phyloP scores from a whole-genome alignment of 2,113 vertebrate genomes.

The Larimichthys polyactis region DNA sequence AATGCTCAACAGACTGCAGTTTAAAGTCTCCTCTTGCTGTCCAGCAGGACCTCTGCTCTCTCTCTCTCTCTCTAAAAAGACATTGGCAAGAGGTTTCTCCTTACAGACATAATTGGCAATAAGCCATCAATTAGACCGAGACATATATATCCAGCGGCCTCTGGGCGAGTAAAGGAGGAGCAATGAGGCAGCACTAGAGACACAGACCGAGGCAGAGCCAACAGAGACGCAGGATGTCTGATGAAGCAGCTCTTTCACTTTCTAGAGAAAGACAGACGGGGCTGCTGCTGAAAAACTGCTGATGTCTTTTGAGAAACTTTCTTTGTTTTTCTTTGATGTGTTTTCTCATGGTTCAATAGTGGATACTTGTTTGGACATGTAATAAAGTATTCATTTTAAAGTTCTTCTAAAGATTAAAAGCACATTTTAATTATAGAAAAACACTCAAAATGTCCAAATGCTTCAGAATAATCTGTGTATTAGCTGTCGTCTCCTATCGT shows the following conservation, averaged over 20 bases:
- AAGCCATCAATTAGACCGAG: slow-evolving; percentile 45
- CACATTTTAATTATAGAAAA: not conserved
- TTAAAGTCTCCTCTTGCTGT: not conserved
- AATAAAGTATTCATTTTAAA: not conserved
- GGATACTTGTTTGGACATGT: not conserved
- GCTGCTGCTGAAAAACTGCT: not conserved
- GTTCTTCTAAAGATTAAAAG: not conserved
- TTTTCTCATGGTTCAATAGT: not conserved
- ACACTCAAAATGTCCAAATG: not conserved
- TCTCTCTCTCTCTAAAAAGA: not conserved
- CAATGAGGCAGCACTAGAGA: slow-evolving; percentile 23
- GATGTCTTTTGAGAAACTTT: slow-evolving; percentile 4
- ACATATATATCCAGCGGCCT: slow-evolving; percentile 38
- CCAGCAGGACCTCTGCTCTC: not conserved
- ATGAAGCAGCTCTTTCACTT: slow-evolving; percentile 43
- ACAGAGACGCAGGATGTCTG: slow-evolving; percentile 29
- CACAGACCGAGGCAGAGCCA: slow-evolving; percentile 31
- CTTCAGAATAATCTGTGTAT: too few species aligned
- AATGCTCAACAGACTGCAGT: not conserved
- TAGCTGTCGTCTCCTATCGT: not conserved
- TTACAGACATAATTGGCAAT: slow-evolving; percentile 22
- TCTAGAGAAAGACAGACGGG: not conserved
- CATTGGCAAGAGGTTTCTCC: slow-evolving; percentile 4
- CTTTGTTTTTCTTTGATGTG: not conserved
- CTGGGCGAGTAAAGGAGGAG: slow-evolving; percentile 22